Evolutionary conservation across 2,113 vertebrate genomes (phyloP).

Genomic region (Butorides virescens): DNA sequence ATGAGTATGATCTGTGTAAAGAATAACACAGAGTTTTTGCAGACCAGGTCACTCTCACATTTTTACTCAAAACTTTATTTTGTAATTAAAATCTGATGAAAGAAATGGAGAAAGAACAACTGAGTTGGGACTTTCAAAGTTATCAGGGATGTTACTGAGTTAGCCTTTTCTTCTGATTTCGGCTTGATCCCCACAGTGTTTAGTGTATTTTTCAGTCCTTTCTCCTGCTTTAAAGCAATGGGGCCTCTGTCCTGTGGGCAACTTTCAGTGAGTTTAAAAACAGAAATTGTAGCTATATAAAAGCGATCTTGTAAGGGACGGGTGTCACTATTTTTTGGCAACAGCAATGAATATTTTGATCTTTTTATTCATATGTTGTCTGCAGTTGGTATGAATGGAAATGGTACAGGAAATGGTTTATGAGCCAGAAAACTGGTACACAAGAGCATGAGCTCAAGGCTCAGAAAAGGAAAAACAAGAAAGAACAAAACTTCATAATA

Average conservation of each 20-base stretch:
- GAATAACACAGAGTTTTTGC: not conserved
- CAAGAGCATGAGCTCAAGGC: constrained; percentile 6
- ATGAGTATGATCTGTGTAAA: not conserved
- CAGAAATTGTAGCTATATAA: not conserved
- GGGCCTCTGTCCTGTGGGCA: not conserved
- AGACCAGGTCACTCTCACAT: not conserved
- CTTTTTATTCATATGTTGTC: constrained; percentile 4
- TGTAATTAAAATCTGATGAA: not conserved
- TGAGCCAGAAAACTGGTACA: constrained; percentile 38
- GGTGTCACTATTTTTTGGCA: not conserved
- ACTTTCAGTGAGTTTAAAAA: not conserved
- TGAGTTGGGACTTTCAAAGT: not conserved
- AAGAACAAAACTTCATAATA: not conserved
- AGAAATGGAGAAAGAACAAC: not conserved
- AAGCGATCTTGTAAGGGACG: not conserved
- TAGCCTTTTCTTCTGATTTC: not conserved
- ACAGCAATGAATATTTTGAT: constrained; percentile 2
- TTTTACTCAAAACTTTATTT: not conserved
- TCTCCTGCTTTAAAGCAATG: not conserved
- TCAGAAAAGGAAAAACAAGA: not conserved
- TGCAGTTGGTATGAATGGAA: not conserved
- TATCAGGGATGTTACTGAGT: not conserved
- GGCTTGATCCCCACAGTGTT: not conserved
- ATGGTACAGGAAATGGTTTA: constrained; percentile 12
- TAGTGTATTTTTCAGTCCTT: not conserved